Evolutionary conservation across 2,113 vertebrate genomes (phyloP), one percentile per base, ranked within the genome.

Genomic region (Eudyptes chrysolophus): DNA sequence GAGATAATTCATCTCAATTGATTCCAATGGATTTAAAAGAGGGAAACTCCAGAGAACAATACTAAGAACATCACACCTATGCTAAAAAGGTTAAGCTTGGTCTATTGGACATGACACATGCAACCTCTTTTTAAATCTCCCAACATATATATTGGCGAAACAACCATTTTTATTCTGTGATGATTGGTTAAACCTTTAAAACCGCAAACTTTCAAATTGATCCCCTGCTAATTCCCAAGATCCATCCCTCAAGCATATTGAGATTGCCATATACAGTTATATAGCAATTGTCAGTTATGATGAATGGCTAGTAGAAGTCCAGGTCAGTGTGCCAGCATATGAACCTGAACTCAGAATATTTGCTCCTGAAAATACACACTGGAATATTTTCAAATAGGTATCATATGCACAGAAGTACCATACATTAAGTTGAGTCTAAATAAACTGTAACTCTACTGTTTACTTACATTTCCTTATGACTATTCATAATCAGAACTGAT

Each of bases 91-190:
- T 58, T 78, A 72, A 83, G 46, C 13, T 38, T 74, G 21, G 32
- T 64, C 34, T 55, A 20, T 44, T 77, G 17, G 12, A 65, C 22
- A 9, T 13, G 36, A 86, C 19, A 21, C 0, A 0, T 9, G 7
- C 21, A 87, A 44, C 2, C 7, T 76, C 34, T 68, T 92, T 30
- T 64, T 30, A 72, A 85, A 69, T 13, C 17, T 24, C 64, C 38
- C 38, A 29, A 74, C 9, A 20, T 6, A 12, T 54, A 42, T 7
- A 25, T 19, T 58, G n/a, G 42, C 49, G 30, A 74, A 65, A 52
- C 21, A 57, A 36, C 4, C 5, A 21, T 54, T 93, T 89, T 62
- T 60, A 32, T 77, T 69, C 49, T 54, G 60, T 70, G 44, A 65
- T 70, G 44, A 65, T 29, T 72, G 11, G 32, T 69, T 77, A 84